Evolutionary conservation across 1,140 invertebrate species (phyloP), one percentile per base, ranked within the genome.

Genomic region (Manduca sexta): DNA sequence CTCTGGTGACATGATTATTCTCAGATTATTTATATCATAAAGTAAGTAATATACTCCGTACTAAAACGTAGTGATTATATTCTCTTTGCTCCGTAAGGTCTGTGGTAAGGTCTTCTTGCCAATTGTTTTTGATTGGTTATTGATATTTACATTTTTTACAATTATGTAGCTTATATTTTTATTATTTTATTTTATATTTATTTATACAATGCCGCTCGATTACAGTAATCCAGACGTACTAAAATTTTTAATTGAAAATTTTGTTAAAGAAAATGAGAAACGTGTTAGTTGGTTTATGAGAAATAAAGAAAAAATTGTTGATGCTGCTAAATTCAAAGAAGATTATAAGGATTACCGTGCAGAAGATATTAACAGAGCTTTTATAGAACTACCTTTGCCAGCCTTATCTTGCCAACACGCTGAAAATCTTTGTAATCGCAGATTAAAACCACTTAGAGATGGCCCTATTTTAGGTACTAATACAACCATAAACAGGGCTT

Each of bases 151-250:
- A 26, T 26, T 26, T 21, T 26, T 26, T 26, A 26, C 8, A 26
- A 0, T 0, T 26, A 26, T 26, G 8, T 26, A 5, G 4, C 8
- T 26, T 16, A 37, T 35, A 34, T 11, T 12, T 48, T 33, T 39
- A 15, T 41, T 41, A 41, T 13, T 48, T 41, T 40, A 11, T 12
- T 10, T 0, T 29, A 17, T 39, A 16, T 39, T n/a, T 37, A 37
- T 2, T 29, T 12, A 15, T 31, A 11, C 35, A 59, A 59, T 59
- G 56, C 56, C 56, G 45, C 47, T 54, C 7, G 56, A 59, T 31
- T 59, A 48, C 35, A 41, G 39, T 16, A 42, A 52, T 16, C 56
- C 56, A 12, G 12, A 35, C 8, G 33, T 47, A 13, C 33, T 59
- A 12, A 48, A 12, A 18, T 59, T 54, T 48, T 13, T 59, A 37